These are phyloP conservation scores for Yponomeuta evonymella DNA, from an alignment of 2,888 invertebrate genomes.

Conservation along the genomic window DNA sequence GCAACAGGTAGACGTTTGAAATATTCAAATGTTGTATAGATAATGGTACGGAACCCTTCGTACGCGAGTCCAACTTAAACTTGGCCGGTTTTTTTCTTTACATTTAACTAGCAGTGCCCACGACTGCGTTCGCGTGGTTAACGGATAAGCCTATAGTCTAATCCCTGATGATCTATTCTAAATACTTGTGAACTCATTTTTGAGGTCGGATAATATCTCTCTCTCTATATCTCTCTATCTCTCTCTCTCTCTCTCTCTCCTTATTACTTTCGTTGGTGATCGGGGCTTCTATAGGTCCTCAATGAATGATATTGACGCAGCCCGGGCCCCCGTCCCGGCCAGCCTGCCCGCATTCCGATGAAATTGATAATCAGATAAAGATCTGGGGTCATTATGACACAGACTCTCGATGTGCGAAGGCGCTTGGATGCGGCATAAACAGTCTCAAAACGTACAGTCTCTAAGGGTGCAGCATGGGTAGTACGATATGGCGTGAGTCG, in stretches of 20 bases:
- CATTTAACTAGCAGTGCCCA: no score
- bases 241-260: neutral
- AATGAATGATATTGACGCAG: neutral
- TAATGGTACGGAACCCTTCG: no score
- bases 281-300: neutral
- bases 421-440: slow-evolving; percentile 34
- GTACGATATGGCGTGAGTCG: no score
- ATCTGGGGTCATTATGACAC: slow-evolving; percentile 53
- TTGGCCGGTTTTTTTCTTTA: no score
- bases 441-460: neutral
- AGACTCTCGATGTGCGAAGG: slow-evolving; percentile 24
- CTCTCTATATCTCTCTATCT: neutral
- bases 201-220: neutral
- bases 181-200: no score
- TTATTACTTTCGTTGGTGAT: neutral
- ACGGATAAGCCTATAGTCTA: no score
- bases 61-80: no score
- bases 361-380: slow-evolving; percentile 69
- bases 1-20: no score
- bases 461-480: no score
- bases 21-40: no score
- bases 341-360: slow-evolving; percentile 60
- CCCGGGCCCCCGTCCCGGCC: slow-evolving; percentile 24
- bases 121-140: no score
- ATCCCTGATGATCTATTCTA: no score